Conservation (phyloP, 2,113 vertebrate genomes). For the Willisornis vidua region DNA sequence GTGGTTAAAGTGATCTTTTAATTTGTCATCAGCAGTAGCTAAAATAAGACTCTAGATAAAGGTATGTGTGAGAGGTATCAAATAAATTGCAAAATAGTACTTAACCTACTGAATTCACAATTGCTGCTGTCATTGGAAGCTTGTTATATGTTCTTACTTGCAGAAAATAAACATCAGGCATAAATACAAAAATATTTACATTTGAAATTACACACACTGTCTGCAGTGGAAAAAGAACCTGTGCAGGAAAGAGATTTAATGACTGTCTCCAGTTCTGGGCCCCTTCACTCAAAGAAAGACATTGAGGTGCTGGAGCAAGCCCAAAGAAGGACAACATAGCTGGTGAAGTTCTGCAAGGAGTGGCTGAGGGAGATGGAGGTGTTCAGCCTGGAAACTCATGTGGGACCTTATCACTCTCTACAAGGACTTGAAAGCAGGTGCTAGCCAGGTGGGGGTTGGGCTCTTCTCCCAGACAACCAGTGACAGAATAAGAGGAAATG, state of each 20-base stretch:
- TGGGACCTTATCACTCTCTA: not conserved
- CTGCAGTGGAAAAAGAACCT: not conserved
- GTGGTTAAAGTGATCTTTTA: not conserved
- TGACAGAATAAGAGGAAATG: accelerated
- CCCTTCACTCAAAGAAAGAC: not conserved
- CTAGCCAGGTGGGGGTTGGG: too few relatives aligned
- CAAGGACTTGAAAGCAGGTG: not conserved
- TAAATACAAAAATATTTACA: not conserved
- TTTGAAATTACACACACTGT: not conserved
- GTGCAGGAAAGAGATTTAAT: not conserved
- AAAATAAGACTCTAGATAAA: not conserved
- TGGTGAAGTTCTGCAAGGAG: not conserved
- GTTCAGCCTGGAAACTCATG: not conserved
- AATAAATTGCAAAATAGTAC: not conserved
- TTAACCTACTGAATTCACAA: not conserved
- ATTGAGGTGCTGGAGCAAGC: not conserved
- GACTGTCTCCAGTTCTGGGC: not conserved
- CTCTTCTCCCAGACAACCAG: not conserved
- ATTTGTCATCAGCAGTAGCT: not conserved
- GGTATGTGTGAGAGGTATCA: not conserved
- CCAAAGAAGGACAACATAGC: not conserved
- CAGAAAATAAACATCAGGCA: not conserved
- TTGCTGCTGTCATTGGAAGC: not conserved
- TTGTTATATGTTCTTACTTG: not conserved
- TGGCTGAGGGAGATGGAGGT: not conserved